phyloP scores from a whole-genome alignment of 2,113 vertebrate species.

The Heterochromis multidens region DNA sequence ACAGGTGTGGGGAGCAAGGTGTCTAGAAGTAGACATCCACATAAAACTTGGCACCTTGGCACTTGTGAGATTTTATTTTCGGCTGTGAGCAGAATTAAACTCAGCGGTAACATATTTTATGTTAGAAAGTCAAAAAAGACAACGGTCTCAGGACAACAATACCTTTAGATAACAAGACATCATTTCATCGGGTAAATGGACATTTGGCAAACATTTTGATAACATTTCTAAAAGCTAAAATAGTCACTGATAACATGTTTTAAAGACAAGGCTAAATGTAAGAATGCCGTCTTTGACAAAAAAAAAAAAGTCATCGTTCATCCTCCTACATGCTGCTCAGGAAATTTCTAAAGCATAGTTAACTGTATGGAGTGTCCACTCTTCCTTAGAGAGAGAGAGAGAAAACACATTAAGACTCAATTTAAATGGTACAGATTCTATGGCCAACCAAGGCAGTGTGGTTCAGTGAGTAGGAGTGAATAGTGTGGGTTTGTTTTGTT shows the following conservation, averaged over 20 bases:
- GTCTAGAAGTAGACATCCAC: not conserved
- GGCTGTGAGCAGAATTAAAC: too few relatives aligned
- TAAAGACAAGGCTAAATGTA: not conserved
- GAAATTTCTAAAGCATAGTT: not conserved
- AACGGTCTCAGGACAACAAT: not conserved
- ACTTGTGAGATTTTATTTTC: not conserved
- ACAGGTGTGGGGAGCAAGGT: not conserved
- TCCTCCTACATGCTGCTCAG: not conserved
- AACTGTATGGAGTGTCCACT: not conserved
- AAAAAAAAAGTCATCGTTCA: too few relatives aligned
- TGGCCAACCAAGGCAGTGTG: not conserved
- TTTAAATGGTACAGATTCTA: not conserved
- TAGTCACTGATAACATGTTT: not conserved
- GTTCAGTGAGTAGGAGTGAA: conserved; percentile 17
- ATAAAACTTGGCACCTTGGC: not conserved
- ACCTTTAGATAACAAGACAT: not conserved
- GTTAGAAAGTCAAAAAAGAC: not conserved
- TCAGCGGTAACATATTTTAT: too few relatives aligned
- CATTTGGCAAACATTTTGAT: too few relatives aligned
- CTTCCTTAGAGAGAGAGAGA: not conserved
- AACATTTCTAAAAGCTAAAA: not conserved
- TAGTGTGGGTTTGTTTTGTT: not conserved
- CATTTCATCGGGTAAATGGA: too few relatives aligned
- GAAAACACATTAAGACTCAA: not conserved
- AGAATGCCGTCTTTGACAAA: not conserved